Conservation (phyloP, 2,888 invertebrate genomes). For the Aporophyla lueneburgensis region DNA sequence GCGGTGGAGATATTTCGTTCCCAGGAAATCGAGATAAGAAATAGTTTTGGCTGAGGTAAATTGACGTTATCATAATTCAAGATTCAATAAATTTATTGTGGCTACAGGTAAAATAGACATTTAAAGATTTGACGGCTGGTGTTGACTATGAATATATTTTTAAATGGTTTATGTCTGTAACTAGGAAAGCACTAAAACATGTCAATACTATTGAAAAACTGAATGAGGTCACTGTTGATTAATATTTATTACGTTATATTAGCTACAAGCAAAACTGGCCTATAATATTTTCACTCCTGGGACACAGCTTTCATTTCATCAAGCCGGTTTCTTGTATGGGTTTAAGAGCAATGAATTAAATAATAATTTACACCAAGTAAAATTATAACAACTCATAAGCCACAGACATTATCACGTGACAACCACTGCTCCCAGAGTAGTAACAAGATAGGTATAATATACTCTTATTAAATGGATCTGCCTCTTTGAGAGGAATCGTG, state of each 20-base stretch:
- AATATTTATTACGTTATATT: background rate
- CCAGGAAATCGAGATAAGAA: conserved; percentile 23
- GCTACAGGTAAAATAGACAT: background rate
- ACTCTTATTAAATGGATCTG: background rate
- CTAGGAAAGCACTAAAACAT: background rate
- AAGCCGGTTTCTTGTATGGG: no score
- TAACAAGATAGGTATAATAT: background rate
- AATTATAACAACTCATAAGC: no score
- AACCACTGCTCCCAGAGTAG: background rate
- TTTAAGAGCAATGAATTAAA: no score
- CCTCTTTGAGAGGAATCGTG: background rate
- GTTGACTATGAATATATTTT: background rate
- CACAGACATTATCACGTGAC: no score
- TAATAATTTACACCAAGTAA: no score
- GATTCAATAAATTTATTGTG: conserved; percentile 8
- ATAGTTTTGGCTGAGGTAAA: background rate
- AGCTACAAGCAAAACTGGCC: background rate
- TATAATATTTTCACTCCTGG: no score
- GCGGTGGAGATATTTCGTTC: background rate
- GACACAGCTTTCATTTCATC: no score
- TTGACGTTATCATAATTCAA: conserved; percentile 19
- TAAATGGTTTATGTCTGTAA: background rate
- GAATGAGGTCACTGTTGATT: background rate
- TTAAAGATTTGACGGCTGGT: background rate
- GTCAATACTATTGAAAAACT: background rate